These are phyloP conservation scores for Vireo griseus DNA, from an alignment of 2,797 vertebrate species.

Conservation along the genomic window DNA sequence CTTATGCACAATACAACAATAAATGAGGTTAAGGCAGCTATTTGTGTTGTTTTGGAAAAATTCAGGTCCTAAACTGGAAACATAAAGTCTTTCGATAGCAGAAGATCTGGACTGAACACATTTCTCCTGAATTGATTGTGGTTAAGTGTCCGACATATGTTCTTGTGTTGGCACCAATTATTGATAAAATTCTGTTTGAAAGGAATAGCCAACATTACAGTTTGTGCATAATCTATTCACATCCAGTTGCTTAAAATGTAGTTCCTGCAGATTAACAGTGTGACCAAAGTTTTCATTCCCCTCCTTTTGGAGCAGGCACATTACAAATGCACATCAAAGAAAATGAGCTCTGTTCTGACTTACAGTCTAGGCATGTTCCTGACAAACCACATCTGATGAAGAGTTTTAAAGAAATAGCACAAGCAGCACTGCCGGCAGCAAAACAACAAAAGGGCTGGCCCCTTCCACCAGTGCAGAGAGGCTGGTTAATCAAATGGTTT, in stretches of 20 bases:
- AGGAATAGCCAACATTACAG: not conserved
- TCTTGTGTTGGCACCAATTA: not conserved
- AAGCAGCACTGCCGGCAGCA: slow-evolving; percentile 9
- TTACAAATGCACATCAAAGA: slow-evolving; percentile 49
- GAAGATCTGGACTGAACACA: not conserved
- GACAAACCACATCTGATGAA: slow-evolving; percentile 59
- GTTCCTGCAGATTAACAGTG: not conserved
- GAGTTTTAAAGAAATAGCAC: slow-evolving; percentile 45
- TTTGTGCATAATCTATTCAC: not conserved
- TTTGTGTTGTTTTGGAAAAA: not conserved
- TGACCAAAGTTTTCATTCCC: slow-evolving; percentile 43
- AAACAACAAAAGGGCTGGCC: slow-evolving; percentile 40
- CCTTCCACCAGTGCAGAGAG: not conserved
- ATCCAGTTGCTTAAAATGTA: not conserved
- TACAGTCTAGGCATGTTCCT: slow-evolving; percentile 53
- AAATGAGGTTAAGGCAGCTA: not conserved
- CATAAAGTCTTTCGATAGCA: not conserved
- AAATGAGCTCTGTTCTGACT: slow-evolving; percentile 52
- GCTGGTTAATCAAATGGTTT: slow-evolving; percentile 1
- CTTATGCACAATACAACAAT: not conserved
- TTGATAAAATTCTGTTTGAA: not conserved
- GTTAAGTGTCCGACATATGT: not conserved
- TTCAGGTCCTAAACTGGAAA: not conserved
- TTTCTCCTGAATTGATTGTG: not conserved
- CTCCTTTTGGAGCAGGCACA: slow-evolving; percentile 18